These are phyloP conservation scores for Sphyrna mokarran DNA, from an alignment of 2,113 vertebrate genomes.

Conservation along the genomic window DNA sequence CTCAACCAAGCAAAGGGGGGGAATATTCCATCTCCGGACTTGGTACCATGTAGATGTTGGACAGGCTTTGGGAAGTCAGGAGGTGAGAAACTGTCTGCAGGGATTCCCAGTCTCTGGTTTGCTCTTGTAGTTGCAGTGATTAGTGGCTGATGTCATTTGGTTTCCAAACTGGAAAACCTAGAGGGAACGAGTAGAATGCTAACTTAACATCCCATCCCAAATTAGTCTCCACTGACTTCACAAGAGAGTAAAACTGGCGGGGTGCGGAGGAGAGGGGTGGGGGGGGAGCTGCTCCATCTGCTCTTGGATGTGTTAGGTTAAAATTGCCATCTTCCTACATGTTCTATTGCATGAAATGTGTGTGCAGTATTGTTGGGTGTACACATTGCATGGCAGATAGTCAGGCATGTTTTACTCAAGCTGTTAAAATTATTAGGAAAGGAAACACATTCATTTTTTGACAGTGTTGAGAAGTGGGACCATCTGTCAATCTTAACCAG, in stretches of 20 bases:
- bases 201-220: not conserved
- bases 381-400: not conserved
- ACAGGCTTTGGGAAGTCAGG: not conserved
- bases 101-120: not conserved
- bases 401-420: constrained; percentile 8
- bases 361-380: not conserved
- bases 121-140: not conserved
- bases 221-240: not conserved
- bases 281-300: too few species aligned
- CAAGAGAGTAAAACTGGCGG: too few species aligned
- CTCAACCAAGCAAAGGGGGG: not conserved
- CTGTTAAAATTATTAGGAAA: constrained; percentile 18
- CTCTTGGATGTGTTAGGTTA: not conserved
- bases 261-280: too few species aligned
- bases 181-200: not conserved
- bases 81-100: not conserved
- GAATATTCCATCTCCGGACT: not conserved
- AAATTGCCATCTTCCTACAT: not conserved
- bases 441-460: constrained; percentile 28
- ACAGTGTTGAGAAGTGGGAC: constrained; percentile 5
- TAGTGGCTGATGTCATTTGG: not conserved
- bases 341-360: not conserved
- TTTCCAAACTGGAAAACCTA: not conserved
- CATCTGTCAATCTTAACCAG: constrained; percentile 20
- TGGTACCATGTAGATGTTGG: not conserved